Conservation (phyloP, 2,888 invertebrate species). For the Peribatodes rhomboidaria region DNA sequence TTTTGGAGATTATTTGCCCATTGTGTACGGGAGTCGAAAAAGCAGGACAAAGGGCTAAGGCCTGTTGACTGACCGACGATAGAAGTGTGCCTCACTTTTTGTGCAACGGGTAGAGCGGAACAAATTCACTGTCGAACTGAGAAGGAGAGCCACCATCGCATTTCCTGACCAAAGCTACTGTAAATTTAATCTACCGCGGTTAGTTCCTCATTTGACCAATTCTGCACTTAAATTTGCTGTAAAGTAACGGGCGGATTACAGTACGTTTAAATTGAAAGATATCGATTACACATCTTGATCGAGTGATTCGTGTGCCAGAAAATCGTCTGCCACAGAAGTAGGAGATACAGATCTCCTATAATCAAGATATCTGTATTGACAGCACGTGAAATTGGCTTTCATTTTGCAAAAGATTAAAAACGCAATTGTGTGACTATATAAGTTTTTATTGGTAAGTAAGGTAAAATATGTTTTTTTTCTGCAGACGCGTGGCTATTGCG, state of each 20-base stretch:
- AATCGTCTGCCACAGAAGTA: constrained; percentile 39
- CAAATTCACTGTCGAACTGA: not conserved
- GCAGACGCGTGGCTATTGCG: constrained; percentile 38
- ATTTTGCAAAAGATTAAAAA: constrained; percentile 40
- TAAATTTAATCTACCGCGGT: not conserved
- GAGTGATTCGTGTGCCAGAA: constrained; percentile 46
- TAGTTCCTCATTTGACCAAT: not conserved
- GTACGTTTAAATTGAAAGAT: constrained; percentile 47
- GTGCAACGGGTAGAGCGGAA: constrained; percentile 55
- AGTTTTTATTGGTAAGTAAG: constrained; percentile 5
- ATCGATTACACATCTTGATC: constrained; percentile 73
- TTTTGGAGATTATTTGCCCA: constrained; percentile 81
- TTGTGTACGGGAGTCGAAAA: constrained; percentile 79
- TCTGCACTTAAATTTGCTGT: not conserved
- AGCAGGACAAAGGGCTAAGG: constrained; percentile 70
- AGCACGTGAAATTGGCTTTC: constrained; percentile 71
- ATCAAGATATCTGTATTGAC: constrained; percentile 55
- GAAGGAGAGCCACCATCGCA: not conserved
- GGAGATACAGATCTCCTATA: constrained; percentile 51
- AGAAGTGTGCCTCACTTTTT: constrained; percentile 51
- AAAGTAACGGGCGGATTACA: constrained; percentile 61
- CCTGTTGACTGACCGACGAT: constrained; percentile 77
- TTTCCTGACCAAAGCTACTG: not conserved
- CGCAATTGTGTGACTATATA: constrained; percentile 42
- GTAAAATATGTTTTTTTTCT: constrained; percentile 12